Evolutionary conservation across 1,140 invertebrate genomes (phyloP).

Genomic region (Megathymus violae): DNA sequence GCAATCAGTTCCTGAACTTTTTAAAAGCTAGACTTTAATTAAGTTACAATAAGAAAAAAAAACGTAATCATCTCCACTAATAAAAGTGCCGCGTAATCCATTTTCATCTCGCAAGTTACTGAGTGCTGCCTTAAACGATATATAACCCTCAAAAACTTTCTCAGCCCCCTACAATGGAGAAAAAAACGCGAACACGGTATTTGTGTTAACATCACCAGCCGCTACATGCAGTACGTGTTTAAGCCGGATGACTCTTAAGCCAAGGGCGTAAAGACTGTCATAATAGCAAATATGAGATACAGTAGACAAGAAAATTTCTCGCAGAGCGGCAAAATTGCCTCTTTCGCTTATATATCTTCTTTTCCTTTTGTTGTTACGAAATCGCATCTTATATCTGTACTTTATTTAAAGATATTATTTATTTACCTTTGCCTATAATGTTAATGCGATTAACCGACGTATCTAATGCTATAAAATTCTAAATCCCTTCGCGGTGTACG

Average conservation of each 20-base stretch:
- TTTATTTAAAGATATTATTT: no score
- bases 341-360: conserved; percentile 61
- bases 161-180: conserved; percentile 45
- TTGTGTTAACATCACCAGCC: conserved; percentile 54
- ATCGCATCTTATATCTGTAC: conserved; percentile 52
- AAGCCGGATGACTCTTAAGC: conserved; percentile 38
- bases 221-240: conserved; percentile 12
- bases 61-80: conserved; percentile 24
- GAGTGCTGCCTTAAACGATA: conserved; percentile 54
- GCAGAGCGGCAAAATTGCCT: conserved; percentile 67
- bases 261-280: conserved; percentile 37
- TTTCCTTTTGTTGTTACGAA: conserved; percentile 56
- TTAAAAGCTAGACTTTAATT: conserved; percentile 4
- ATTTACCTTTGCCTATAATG: conserved; percentile 47
- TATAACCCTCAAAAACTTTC: conserved; percentile 63
- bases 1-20: conserved; percentile 13
- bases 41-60: conserved; percentile 20
- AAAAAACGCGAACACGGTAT: conserved; percentile 63
- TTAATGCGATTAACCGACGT: background rate
- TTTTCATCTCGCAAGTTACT: conserved; percentile 31
- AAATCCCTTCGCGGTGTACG: background rate
- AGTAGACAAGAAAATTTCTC: conserved; percentile 52
- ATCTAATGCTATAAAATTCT: background rate
- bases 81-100: conserved; percentile 37
- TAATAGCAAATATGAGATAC: conserved; percentile 37